These are phyloP conservation scores for Leptopilina syphax DNA, from an alignment of 2,888 invertebrate species.

Conservation along the genomic window DNA sequence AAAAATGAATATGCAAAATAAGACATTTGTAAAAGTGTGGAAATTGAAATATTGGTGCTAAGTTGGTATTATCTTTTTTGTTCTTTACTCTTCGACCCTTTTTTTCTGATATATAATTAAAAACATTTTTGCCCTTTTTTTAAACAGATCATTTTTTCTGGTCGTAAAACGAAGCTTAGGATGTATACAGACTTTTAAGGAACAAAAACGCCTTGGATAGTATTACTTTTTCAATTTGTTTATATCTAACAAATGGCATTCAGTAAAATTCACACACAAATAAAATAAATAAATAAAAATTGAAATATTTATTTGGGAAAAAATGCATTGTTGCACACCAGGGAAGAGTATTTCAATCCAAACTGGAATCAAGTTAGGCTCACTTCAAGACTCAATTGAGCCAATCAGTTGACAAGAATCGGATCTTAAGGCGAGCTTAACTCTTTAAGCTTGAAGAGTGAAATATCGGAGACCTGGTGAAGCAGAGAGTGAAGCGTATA, in stretches of 20 bases:
- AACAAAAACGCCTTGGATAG: no score
- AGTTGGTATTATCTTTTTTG: no score
- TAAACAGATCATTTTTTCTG: no score
- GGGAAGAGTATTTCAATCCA: constrained; percentile 27
- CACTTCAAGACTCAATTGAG: constrained; percentile 40
- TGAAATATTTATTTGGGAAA: background rate
- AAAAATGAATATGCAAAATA: background rate
- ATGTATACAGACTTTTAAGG: no score
- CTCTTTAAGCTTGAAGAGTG: constrained; percentile 32
- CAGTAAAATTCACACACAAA: no score
- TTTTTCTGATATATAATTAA: no score
- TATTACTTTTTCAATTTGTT: no score
- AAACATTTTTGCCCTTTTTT: no score
- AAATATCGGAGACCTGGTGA: constrained; percentile 26
- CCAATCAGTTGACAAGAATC: constrained; percentile 38
- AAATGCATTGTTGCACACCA: background rate
- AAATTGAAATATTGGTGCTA: no score
- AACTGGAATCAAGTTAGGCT: constrained; percentile 28
- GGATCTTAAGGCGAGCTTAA: constrained; percentile 33
- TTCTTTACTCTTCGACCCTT: no score
- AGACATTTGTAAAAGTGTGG: background rate
- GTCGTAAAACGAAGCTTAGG: no score
- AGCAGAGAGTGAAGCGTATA: constrained; percentile 26
- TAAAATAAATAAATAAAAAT: background rate
- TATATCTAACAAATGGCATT: no score